Percentiles rank a stretch among this genome's conserved stretches.
These are phyloP conservation scores for Nesometra sesokonis DNA, from an alignment of 35 echinoderm and acorn worm genomes.

Conservation along the genomic window DNA sequence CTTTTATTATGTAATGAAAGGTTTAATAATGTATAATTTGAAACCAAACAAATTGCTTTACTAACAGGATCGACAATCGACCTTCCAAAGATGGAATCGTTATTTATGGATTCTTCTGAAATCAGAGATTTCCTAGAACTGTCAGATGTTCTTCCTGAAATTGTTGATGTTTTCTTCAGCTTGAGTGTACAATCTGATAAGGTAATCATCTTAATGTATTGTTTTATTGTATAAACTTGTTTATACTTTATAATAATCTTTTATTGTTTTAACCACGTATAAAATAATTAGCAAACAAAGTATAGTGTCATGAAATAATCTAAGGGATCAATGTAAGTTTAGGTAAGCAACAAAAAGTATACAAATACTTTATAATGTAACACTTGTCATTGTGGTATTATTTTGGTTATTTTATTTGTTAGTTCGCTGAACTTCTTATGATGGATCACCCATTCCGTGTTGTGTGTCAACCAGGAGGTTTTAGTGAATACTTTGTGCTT, in stretches of 20 bases:
- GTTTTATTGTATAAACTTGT: no score
- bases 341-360: no score
- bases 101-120: constrained; percentile 38
- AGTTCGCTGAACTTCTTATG: background rate
- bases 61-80: constrained; percentile 29
- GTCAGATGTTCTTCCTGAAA: constrained; percentile 31
- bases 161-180: constrained; percentile 47
- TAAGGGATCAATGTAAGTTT: no score
- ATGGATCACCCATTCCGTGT: constrained; percentile 22
- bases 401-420: background rate
- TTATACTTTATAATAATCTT: no score
- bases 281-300: no score
- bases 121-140: constrained; percentile 36
- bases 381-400: no score
- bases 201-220: constrained; percentile 18
- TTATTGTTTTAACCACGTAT: no score
- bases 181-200: constrained; percentile 31
- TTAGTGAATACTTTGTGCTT: constrained; percentile 28
- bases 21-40: no score
- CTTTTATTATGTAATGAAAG: no score
- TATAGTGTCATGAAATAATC: no score
- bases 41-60: no score
- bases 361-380: no score
- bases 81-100: constrained; percentile 39
- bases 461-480: constrained; percentile 33